Conservation (phyloP, 2,888 invertebrate genomes). For the Perizoma affinitatum region DNA sequence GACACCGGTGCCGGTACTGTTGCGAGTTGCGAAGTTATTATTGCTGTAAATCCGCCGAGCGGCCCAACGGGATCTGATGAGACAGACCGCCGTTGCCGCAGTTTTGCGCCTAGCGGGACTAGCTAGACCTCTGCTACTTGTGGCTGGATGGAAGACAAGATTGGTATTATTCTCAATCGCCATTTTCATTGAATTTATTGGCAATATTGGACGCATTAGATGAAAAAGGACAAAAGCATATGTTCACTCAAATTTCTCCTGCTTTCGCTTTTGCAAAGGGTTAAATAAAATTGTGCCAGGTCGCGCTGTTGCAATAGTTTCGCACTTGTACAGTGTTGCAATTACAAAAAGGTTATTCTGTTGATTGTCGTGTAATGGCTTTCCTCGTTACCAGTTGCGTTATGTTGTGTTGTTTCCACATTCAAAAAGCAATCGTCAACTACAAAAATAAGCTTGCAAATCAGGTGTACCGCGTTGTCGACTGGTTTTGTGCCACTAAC, state of each 20-base stretch:
- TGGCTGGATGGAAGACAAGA: conserved; percentile 1
- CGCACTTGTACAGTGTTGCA: conserved; percentile 43
- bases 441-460: conserved; percentile 11
- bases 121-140: background rate
- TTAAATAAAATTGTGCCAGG: conserved; percentile 53
- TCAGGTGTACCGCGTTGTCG: conserved; percentile 10
- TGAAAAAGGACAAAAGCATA: conserved; percentile 28
- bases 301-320: conserved; percentile 48
- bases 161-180: conserved; percentile 9
- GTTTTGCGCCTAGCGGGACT: conserved; percentile 33
- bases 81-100: conserved; percentile 32
- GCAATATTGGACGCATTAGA: background rate
- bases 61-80: conserved; percentile 51
- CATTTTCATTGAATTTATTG: background rate
- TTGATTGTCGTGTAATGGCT: conserved; percentile 33
- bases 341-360: conserved; percentile 44
- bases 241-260: conserved; percentile 61
- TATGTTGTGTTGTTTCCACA: conserved; percentile 31
- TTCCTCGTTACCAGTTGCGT: conserved; percentile 22
- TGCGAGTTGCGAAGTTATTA: conserved; percentile 55
- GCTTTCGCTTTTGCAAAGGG: conserved; percentile 59
- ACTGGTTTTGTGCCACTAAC: conserved; percentile 21
- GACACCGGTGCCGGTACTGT: conserved; percentile 62
- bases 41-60: conserved; percentile 53
- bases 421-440: conserved; percentile 13